Evolutionary conservation across 2,113 vertebrate species (phyloP), one percentile per base, ranked within the genome.

Genomic region (Phyllopteryx taeniolatus): DNA sequence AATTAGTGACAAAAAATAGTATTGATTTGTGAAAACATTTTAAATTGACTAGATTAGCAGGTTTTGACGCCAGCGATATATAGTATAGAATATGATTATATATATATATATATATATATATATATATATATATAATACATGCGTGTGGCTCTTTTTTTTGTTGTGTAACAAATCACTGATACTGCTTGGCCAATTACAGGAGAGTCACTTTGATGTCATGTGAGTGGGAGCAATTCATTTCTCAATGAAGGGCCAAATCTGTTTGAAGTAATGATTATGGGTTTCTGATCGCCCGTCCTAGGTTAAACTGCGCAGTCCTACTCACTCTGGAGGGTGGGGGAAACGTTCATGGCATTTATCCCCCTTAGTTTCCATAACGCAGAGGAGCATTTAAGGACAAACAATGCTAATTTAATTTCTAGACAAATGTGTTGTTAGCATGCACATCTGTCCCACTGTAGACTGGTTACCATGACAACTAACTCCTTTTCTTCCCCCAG

Each of bases 91-190:
- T 44, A 8, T 27, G 43, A 1, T 44, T 44, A 44, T 46, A 46
- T 46, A 46, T 46, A 46, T 46, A 27, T 27, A 27, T 27, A 27
- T 27, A 27, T 27, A n/a, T n/a, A n/a, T n/a, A n/a, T n/a, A n/a
- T n/a, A n/a, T n/a, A n/a, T 27, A 27, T 27, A 27, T 27, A 27
- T 27, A 27, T 27, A 27, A 27, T 27, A 27, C 27, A 27, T 27
- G 27, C 27, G 27, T 27, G 27, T 27, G 27, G 1, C 27, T 27
- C 27, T 27, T 27, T 27, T 27, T 27, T 27, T 88, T 80, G 82
- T 80, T 80, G 84, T 73, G 83, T 79, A 73, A 89, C 86, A 89
- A 88, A 90, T 90, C 83, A 89, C 76, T 70, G 83, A 76, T 80
- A 70, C 71, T 81, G 79, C 77, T 67, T 56, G 27, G 60, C 78